Evolutionary conservation across 2,797 vertebrate genomes (phyloP), one percentile per base, ranked within the genome.

Genomic region (Schizothorax lantsangensis): DNA sequence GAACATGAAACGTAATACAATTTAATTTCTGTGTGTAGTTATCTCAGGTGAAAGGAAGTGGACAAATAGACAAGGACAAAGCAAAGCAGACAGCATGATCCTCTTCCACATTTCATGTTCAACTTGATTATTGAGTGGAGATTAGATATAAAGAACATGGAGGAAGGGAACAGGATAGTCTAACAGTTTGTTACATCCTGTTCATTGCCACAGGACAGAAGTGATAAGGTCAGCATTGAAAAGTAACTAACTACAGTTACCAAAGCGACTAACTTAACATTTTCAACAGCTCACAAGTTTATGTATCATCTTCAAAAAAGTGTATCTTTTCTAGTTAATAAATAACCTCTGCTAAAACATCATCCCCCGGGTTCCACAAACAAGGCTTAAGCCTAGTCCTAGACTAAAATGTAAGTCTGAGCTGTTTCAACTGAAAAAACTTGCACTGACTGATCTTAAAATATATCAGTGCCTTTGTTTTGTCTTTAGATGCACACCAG

Each of bases 141-240:
- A 77, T 84, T 64, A 75, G 57, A 84, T 33, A 84, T 66, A n/a
- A 71, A 78, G 79, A 52, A 52, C 43, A 23, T 49, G 43, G n/a
- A 30, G 43, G 62, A 68, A 85, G 17, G 7, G 49, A 14, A 78
- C n/a, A 33, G 40, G 12, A 30, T 11, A 52, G 72, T 21, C 36
- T 1, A 12, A 43, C 68, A 62, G 21, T 62, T 49, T 47, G 30
- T 19, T 43, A 45, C 77, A 62, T 43, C 77, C 40, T 38, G 57
- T 84, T 36, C 33, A 45, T n/a, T 36, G 3, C 52, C 52, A 36
- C 17, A 23, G 72, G 69, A 36, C 7, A 21, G 40, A 59, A 59
- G n/a, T 10, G 36, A 62, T 62, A 62, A 62, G 4, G 38, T 43
- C 54, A 30, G 54, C 15, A 2, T 8, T 43, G 36, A 4, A 36